phyloP scores from a whole-genome alignment of 2,797 vertebrate species.

The Microcaecilia unicolor region DNA sequence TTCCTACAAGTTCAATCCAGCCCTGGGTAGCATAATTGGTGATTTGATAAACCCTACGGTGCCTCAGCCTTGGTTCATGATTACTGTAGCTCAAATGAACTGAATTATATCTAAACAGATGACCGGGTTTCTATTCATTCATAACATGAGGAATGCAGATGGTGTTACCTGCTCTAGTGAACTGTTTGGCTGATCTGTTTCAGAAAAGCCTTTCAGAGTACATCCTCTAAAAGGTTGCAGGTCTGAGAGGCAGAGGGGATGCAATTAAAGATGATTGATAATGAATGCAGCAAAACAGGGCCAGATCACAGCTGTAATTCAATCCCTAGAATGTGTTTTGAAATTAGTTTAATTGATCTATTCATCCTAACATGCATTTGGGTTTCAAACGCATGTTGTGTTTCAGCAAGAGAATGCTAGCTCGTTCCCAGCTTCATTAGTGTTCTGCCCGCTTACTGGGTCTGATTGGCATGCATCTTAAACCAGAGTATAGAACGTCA shows the following conservation, averaged over 20 bases:
- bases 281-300: slow-evolving; percentile 3
- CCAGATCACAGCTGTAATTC: slow-evolving; percentile 13
- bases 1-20: too few species aligned
- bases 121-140: not conserved
- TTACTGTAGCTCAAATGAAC: too few species aligned
- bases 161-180: not conserved
- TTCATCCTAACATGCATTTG: slow-evolving; percentile 30
- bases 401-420: slow-evolving; percentile 27
- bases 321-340: slow-evolving; percentile 31
- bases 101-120: too few species aligned
- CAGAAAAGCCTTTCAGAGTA: slow-evolving; percentile 1
- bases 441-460: too few species aligned
- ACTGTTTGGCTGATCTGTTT: not conserved
- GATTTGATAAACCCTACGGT: too few species aligned
- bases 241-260: slow-evolving; percentile 1
- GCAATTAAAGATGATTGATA: slow-evolving; percentile 12
- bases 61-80: too few species aligned
- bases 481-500: too few species aligned
- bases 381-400: slow-evolving; percentile 24
- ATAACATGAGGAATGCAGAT: not conserved
- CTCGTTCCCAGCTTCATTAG: slow-evolving; percentile 34
- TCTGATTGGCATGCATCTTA: too few species aligned
- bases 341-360: slow-evolving; percentile 36
- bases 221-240: not conserved
- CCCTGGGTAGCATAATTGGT: too few species aligned